Evolutionary conservation across 2,113 vertebrate genomes (phyloP).

Genomic region (Irena cyanogastra): DNA sequence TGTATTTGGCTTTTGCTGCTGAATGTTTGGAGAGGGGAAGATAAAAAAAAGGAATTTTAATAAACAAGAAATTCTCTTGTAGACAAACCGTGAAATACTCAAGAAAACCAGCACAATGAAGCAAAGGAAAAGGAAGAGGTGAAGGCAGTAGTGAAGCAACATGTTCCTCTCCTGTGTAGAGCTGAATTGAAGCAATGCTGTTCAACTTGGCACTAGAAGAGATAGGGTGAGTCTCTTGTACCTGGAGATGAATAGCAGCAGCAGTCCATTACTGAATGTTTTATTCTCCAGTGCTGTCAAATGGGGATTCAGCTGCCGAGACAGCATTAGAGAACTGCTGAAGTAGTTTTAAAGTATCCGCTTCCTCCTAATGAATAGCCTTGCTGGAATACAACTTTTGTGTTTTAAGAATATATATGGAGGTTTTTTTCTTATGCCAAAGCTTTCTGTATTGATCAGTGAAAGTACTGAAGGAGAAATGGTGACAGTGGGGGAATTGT

Average conservation of each 20-base stretch:
- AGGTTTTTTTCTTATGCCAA: not conserved
- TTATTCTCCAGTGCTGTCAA: slow-evolving; percentile 14
- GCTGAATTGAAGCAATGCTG: not conserved
- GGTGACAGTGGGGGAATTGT: not conserved
- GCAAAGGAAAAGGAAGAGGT: not conserved
- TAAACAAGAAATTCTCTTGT: not conserved
- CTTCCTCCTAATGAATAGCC: slow-evolving; percentile 37
- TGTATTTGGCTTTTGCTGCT: not conserved
- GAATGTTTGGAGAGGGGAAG: not conserved
- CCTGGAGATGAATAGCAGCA: not conserved
- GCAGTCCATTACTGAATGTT: not conserved
- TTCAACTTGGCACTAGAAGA: not conserved
- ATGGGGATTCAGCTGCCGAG: slow-evolving; percentile 20
- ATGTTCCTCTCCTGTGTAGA: not conserved
- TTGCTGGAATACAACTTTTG: slow-evolving; percentile 26
- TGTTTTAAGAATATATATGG: slow-evolving; percentile 49
- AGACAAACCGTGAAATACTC: not conserved
- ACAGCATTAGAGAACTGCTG: not conserved
- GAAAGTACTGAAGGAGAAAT: slow-evolving; percentile 36
- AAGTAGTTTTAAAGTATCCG: slow-evolving; percentile 23
- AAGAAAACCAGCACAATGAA: not conserved
- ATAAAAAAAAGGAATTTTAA: not conserved
- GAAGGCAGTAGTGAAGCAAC: not conserved
- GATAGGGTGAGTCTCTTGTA: not conserved
- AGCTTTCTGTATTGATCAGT: slow-evolving; percentile 58